These are phyloP conservation scores for Galeopsomyia nigrocyanea DNA, from an alignment of 2,888 invertebrate species.

Conservation along the genomic window DNA sequence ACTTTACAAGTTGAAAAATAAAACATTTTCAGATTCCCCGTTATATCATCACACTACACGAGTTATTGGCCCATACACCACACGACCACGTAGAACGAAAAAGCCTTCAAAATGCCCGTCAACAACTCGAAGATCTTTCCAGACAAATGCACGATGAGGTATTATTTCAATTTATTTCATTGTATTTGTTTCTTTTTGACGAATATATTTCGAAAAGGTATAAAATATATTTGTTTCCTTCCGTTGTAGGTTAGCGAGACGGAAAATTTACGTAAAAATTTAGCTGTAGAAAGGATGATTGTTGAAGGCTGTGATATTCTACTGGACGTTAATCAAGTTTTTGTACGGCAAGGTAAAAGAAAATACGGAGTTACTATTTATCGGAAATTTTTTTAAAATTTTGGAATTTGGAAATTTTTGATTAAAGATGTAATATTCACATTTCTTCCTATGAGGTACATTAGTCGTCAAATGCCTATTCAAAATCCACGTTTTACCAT, in stretches of 20 bases:
- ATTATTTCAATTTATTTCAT: slow-evolving; percentile 41
- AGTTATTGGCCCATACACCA: slow-evolving; percentile 91
- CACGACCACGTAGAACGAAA: slow-evolving; percentile 94
- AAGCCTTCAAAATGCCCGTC: slow-evolving; percentile 88
- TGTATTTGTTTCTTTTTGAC: neutral
- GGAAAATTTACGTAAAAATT: slow-evolving; percentile 90
- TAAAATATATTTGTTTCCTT: slow-evolving; percentile 7
- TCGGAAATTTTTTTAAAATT: too few relatives aligned
- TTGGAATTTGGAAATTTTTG: too few relatives aligned
- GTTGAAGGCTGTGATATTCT: slow-evolving; percentile 94
- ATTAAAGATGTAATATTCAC: too few relatives aligned
- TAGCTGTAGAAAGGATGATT: slow-evolving; percentile 93
- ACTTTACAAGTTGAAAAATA: too few relatives aligned
- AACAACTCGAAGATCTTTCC: slow-evolving; percentile 88
- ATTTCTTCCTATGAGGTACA: too few relatives aligned
- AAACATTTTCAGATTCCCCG: slow-evolving; percentile 80
- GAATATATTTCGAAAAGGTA: neutral
- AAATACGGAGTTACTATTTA: too few relatives aligned
- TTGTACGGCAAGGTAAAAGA: slow-evolving; percentile 85
- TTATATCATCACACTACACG: slow-evolving; percentile 92
- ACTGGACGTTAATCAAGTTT: slow-evolving; percentile 92
- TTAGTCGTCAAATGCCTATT: too few relatives aligned
- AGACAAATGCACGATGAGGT: slow-evolving; percentile 92
- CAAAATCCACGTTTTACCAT: too few relatives aligned
- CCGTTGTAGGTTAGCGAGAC: slow-evolving; percentile 85